Conservation (phyloP, 2,888 invertebrate genomes). For the Cryptocheilus praepositus region DNA sequence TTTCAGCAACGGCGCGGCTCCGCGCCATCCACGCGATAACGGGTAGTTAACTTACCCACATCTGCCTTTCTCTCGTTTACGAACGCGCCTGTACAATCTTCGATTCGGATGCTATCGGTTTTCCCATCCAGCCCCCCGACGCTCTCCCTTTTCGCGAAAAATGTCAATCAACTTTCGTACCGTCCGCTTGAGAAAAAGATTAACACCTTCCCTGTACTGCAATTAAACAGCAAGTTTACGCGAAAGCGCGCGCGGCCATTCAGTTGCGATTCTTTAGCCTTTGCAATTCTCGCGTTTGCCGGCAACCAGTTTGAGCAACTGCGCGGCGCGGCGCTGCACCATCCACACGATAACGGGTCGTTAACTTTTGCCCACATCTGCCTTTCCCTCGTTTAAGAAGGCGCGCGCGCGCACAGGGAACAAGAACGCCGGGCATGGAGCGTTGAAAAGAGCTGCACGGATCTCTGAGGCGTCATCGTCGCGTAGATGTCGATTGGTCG, state of each 20-base stretch:
- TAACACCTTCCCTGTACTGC: too few relatives aligned
- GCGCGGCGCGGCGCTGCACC: slow-evolving; percentile 32
- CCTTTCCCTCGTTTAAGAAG: slow-evolving; percentile 61
- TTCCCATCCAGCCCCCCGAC: slow-evolving; percentile 11
- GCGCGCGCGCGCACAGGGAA: neutral
- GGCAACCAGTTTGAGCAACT: slow-evolving; percentile 58
- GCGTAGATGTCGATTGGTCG: too few relatives aligned
- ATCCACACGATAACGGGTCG: slow-evolving; percentile 67
- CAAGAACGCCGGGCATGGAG: slow-evolving; percentile 24
- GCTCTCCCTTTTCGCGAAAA: neutral
- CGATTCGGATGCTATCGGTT: neutral
- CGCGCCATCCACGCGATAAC: slow-evolving; percentile 61
- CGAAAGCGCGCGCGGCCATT: too few relatives aligned
- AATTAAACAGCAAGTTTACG: too few relatives aligned
- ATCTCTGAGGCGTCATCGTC: slow-evolving; percentile 3
- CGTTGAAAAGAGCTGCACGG: slow-evolving; percentile 39
- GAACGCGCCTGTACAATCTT: slow-evolving; percentile 4
- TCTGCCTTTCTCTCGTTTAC: slow-evolving; percentile 66
- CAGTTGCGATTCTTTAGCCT: too few relatives aligned
- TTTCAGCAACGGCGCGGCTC: slow-evolving; percentile 50
- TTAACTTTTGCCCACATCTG: slow-evolving; percentile 68
- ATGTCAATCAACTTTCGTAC: too few relatives aligned
- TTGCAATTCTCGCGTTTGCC: slow-evolving; percentile 34
- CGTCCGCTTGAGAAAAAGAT: too few relatives aligned
- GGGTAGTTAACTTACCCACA: slow-evolving; percentile 69